Percentiles rank a stretch among this genome's conserved stretches.
These are phyloP conservation scores for Bubo scandiacus DNA, from an alignment of 2,113 vertebrate species.

Conservation along the genomic window DNA sequence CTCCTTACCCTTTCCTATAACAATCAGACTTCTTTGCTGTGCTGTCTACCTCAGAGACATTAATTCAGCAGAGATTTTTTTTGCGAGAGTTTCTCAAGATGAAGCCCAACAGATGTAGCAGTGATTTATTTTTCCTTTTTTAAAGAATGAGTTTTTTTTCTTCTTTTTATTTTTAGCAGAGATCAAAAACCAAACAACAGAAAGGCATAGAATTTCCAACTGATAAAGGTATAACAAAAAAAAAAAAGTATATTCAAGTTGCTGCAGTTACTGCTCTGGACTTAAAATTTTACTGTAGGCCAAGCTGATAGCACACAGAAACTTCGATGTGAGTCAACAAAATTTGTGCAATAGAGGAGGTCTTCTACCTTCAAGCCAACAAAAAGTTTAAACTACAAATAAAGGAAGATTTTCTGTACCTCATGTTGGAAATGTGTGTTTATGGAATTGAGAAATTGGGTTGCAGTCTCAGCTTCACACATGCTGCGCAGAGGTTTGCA, in stretches of 20 bases:
- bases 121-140: not conserved
- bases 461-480: not conserved
- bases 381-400: not conserved
- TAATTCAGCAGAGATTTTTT: not conserved
- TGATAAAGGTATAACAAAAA: not conserved
- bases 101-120: not conserved
- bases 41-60: not conserved
- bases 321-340: not conserved
- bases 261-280: not conserved
- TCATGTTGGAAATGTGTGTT: rapidly evolving
- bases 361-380: not conserved
- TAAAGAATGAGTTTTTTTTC: not conserved
- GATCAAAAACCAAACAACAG: not conserved
- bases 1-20: not conserved
- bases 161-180: not conserved
- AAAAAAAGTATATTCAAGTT: not conserved
- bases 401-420: not conserved
- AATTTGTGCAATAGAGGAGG: not conserved
- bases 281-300: not conserved
- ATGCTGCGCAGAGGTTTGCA: not conserved
- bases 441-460: not conserved
- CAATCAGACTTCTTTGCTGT: not conserved
- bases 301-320: not conserved
- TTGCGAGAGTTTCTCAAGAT: not conserved
- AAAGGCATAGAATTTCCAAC: not conserved